phyloP scores from a whole-genome alignment of 2,797 vertebrate genomes.

The Myripristis murdjan region DNA sequence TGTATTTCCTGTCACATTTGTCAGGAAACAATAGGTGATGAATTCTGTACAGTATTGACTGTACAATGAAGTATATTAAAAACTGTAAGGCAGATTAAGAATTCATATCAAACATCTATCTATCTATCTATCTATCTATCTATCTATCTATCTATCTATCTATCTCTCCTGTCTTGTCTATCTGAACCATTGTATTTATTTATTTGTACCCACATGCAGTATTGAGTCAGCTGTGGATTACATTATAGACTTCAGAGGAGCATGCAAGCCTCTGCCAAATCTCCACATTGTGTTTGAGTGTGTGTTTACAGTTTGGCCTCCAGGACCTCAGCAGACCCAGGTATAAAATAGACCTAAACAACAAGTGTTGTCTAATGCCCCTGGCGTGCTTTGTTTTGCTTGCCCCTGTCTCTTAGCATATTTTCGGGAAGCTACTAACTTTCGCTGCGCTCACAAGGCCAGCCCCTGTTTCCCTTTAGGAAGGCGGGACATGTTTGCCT shows the following conservation, averaged over 20 bases:
- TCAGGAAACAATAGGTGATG: too few species aligned
- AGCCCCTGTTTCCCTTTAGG: conserved; percentile 82
- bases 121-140: too few species aligned
- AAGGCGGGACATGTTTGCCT: conserved; percentile 85
- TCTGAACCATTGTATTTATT: background rate
- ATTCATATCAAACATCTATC: too few species aligned
- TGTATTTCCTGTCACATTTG: too few species aligned
- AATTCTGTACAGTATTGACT: too few species aligned
- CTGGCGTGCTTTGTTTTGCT: conserved; percentile 80
- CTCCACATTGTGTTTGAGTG: conserved; percentile 44
- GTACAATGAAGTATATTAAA: too few species aligned
- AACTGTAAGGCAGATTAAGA: too few species aligned
- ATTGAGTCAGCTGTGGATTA: background rate
- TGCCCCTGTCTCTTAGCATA: conserved; percentile 80
- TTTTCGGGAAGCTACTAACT: conserved; percentile 82
- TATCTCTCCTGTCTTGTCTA: too few species aligned
- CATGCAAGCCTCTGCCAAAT: background rate
- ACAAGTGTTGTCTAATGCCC: conserved; percentile 53
- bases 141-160: too few species aligned
- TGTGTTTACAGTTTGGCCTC: conserved; percentile 65
- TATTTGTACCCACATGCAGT: background rate
- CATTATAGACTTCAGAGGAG: background rate
- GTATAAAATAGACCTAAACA: conserved; percentile 28
- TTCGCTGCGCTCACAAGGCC: conserved; percentile 77
- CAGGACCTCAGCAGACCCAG: conserved; percentile 50